Conservation (phyloP, 2,888 invertebrate genomes). For the Calliopum simillimum region DNA sequence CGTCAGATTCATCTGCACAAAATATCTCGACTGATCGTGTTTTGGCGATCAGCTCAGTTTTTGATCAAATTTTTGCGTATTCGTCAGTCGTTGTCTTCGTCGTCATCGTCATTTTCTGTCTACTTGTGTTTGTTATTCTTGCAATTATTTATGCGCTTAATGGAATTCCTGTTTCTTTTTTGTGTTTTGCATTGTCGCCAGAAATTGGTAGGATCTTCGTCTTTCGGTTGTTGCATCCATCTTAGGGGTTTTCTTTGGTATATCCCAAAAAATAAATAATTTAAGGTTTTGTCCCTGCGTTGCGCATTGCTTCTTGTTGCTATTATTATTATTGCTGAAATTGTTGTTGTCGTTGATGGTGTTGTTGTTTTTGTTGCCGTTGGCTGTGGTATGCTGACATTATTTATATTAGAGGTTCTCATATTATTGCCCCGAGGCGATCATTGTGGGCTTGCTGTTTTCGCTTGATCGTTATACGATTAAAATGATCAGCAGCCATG, state of each 20-base stretch:
- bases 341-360: constrained; percentile 11
- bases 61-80: constrained; percentile 31
- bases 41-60: constrained; percentile 48
- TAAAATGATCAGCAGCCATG: constrained; percentile 2
- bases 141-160: constrained; percentile 51
- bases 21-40: constrained; percentile 41
- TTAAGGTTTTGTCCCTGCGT: constrained; percentile 33
- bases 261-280: constrained; percentile 34
- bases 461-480: constrained; percentile 5
- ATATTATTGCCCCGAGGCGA: constrained; percentile 35
- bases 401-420: constrained; percentile 35
- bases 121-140: constrained; percentile 1
- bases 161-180: constrained; percentile 32
- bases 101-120: not conserved
- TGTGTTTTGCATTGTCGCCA: constrained; percentile 35
- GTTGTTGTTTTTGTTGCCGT: constrained; percentile 23
- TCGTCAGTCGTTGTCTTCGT: not conserved
- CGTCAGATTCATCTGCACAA: constrained; percentile 7
- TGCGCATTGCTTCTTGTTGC: constrained; percentile 15
- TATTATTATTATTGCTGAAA: constrained; percentile 31
- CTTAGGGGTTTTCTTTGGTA: not conserved
- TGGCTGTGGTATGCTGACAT: constrained; percentile 20
- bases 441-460: constrained; percentile 20
- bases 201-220: constrained; percentile 14
- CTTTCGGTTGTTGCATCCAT: not conserved